Evolutionary conservation across 2,113 vertebrate species (phyloP).

Genomic region (Vidua chalybeata): DNA sequence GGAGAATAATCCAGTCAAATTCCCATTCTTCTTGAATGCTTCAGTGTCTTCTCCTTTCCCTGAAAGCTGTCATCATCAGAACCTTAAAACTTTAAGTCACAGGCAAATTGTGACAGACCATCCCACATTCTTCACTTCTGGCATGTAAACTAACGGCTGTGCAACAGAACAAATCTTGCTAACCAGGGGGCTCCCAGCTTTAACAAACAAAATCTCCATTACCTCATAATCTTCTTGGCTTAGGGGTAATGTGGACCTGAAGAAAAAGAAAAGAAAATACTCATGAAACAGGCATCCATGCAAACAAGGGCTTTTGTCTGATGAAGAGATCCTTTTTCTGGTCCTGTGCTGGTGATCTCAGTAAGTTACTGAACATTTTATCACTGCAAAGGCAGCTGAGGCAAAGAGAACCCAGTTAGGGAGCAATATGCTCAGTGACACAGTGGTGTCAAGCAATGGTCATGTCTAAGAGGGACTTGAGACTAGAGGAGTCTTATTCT

Average conservation of each 20-base stretch:
- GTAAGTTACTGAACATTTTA: neutral
- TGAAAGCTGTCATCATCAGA: neutral
- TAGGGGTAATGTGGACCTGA: constrained; percentile 88
- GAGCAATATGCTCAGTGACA: neutral
- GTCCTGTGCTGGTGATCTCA: neutral
- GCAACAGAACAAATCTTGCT: neutral
- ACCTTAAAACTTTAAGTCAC: neutral
- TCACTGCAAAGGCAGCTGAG: neutral
- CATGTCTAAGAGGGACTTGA: neutral
- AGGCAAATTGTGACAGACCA: neutral
- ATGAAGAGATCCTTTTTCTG: neutral
- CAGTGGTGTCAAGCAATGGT: neutral
- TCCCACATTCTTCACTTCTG: neutral
- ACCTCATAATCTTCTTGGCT: constrained; percentile 90
- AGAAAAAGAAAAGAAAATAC: constrained; percentile 29
- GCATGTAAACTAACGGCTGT: neutral
- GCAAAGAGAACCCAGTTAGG: neutral
- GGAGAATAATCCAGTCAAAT: neutral
- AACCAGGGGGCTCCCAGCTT: neutral
- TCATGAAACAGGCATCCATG: neutral
- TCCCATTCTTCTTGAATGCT: neutral
- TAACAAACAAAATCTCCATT: constrained; percentile 34
- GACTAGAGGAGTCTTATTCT: neutral
- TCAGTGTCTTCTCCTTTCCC: neutral
- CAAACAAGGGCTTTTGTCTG: neutral